These are phyloP conservation scores for Sipha flava DNA, from an alignment of 1,140 invertebrate genomes.

Conservation along the genomic window DNA sequence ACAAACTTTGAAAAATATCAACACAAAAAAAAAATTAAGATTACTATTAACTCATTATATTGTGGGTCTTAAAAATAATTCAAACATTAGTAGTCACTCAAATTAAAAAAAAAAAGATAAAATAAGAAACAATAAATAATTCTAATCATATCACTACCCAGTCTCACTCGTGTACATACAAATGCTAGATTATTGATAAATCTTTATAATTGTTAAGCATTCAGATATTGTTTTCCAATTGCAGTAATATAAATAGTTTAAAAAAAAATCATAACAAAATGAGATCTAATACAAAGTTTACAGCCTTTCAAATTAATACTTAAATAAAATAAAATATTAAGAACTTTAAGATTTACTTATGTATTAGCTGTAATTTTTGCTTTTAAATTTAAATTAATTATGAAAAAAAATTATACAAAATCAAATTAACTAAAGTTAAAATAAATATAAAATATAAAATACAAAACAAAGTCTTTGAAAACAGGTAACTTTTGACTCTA, in stretches of 20 bases:
- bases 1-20: constrained; percentile 20
- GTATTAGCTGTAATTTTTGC: neutral
- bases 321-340: neutral
- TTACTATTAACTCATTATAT: neutral
- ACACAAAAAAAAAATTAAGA: constrained; percentile 2
- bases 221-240: neutral
- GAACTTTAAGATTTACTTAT: neutral
- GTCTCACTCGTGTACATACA: constrained; percentile 27
- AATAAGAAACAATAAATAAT: neutral
- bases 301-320: constrained; percentile 24
- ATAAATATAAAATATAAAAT: constrained; percentile 18
- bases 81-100: neutral
- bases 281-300: constrained; percentile 20
- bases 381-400: neutral
- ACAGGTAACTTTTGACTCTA: constrained; percentile 22
- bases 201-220: neutral
- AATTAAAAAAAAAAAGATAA: neutral
- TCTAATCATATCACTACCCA: constrained; percentile 12
- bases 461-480: constrained; percentile 21
- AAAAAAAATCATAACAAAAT: neutral
- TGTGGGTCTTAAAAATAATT: neutral
- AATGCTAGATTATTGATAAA: constrained; percentile 11
- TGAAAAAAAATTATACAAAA: neutral
- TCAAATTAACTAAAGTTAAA: neutral
- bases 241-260: constrained; percentile 14